phyloP scores from a whole-genome alignment of 2,797 vertebrate species.

The Peromyscus melanophrys region DNA sequence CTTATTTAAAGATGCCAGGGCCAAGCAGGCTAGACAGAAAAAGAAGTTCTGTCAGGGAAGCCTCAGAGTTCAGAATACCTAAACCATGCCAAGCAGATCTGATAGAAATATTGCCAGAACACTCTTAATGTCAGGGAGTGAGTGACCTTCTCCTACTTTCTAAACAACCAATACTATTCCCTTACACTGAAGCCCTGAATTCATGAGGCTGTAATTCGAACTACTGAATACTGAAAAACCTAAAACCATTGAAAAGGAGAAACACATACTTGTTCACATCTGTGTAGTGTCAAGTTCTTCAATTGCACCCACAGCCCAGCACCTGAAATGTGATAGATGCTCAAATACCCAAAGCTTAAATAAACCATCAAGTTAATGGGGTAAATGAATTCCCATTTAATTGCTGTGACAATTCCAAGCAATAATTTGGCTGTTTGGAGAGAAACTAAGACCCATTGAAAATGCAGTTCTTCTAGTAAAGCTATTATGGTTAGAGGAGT shows the following conservation, averaged over 20 bases:
- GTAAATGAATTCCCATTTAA: constrained; percentile 66
- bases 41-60: not conserved
- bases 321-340: constrained; percentile 17
- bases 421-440: constrained; percentile 27
- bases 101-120: constrained; percentile 50
- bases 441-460: not conserved
- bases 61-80: constrained; percentile 68
- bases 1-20: constrained; percentile 1
- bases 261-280: constrained; percentile 55
- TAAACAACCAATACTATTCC: not conserved
- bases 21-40: constrained; percentile 29
- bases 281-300: constrained; percentile 58
- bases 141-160: constrained; percentile 47
- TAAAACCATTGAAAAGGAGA: constrained; percentile 31
- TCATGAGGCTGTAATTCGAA: not conserved
- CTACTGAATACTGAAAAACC: constrained; percentile 19
- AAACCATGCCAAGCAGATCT: constrained; percentile 44
- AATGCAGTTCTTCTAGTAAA: constrained; percentile 2
- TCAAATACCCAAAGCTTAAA: constrained; percentile 40
- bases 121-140: constrained; percentile 39
- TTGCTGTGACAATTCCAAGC: constrained; percentile 47
- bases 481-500: not conserved
- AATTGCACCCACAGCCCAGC: constrained; percentile 23
- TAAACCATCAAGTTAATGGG: constrained; percentile 37
- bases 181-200: constrained; percentile 1